These are phyloP conservation scores for Cantharis flavilabris DNA, from an alignment of 2,888 invertebrate species.

Conservation along the genomic window DNA sequence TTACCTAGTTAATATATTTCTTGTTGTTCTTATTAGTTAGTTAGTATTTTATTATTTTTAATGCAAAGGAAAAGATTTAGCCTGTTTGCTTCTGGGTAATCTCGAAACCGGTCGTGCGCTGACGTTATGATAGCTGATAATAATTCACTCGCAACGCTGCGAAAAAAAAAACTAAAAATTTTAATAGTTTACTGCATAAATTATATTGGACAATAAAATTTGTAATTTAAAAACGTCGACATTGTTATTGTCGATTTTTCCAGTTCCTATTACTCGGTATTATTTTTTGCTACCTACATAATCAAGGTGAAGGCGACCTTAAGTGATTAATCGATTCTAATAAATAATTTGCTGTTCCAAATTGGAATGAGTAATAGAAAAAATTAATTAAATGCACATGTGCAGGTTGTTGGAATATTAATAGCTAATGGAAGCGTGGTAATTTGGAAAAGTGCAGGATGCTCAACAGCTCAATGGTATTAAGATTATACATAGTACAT, in stretches of 20 bases:
- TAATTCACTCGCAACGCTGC: too few species aligned
- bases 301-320: background rate
- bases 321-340: background rate
- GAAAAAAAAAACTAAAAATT: background rate
- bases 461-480: background rate
- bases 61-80: too few species aligned
- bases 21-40: too few species aligned
- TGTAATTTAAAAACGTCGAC: too few species aligned
- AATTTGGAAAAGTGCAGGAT: conserved; percentile 9
- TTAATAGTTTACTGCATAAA: too few species aligned
- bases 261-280: background rate
- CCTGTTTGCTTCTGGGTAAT: too few species aligned
- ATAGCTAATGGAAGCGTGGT: background rate
- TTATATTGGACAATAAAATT: too few species aligned
- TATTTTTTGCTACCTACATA: background rate
- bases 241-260: background rate
- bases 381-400: background rate
- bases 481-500: background rate
- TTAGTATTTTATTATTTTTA: too few species aligned
- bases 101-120: too few species aligned
- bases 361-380: background rate
- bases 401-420: background rate
- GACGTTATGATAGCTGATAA: too few species aligned
- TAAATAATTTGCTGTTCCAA: background rate
- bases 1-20: too few species aligned